A percentile compares a stretch with the other conserved stretches of the same genome.
phyloP scores from a whole-genome alignment of 2,888 invertebrate species.

The Rhagophthalmus giganteus region DNA sequence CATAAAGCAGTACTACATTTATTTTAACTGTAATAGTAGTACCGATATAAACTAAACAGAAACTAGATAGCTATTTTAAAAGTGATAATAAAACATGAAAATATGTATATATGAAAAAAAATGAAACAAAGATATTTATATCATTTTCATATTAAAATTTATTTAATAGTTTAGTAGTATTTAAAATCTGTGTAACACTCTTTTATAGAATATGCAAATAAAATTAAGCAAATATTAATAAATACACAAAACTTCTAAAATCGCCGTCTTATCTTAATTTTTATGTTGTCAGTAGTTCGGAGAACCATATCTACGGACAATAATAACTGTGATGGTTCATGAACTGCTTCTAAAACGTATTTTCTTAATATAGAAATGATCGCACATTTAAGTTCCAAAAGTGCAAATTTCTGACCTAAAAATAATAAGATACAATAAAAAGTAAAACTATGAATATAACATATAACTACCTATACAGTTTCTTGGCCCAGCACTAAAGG shows the following conservation, averaged over 20 bases:
- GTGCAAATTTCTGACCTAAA: background rate
- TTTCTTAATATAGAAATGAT: background rate
- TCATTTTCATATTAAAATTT: background rate
- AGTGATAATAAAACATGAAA: too few species aligned
- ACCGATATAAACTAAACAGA: too few species aligned
- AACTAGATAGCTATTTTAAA: too few species aligned
- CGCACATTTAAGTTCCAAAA: background rate
- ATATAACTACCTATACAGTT: conserved; percentile 65
- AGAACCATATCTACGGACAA: background rate
- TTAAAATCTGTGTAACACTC: background rate
- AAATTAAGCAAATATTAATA: too few species aligned
- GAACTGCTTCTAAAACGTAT: background rate
- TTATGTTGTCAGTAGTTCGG: background rate
- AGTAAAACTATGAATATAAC: background rate
- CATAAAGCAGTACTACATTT: too few species aligned
- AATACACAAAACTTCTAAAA: too few species aligned
- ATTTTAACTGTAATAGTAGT: too few species aligned
- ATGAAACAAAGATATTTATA: background rate
- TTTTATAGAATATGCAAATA: too few species aligned
- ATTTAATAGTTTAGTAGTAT: background rate
- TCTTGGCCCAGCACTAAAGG: conserved; percentile 70
- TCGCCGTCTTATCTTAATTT: background rate
- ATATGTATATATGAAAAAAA: too few species aligned
- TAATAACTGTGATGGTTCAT: background rate
- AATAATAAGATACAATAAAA: background rate